A percentile compares a stretch with the other conserved stretches of the same genome.
Conservation (phyloP, 2,113 vertebrate species). For the Elgaria multicarinata region DNA sequence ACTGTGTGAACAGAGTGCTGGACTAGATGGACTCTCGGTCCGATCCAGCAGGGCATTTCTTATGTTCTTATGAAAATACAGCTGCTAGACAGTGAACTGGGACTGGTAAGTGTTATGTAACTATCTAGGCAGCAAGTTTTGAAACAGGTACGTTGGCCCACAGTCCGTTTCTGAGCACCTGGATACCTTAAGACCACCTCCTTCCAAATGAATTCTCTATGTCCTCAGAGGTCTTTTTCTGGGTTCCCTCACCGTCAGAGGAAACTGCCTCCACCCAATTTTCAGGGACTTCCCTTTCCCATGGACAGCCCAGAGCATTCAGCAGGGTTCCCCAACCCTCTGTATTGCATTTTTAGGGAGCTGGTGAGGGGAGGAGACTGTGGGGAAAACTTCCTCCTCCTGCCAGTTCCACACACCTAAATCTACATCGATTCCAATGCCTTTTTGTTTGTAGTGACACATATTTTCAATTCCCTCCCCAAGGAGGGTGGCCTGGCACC, state of each 20-base stretch:
- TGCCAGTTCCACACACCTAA: not conserved
- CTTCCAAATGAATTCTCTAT: not conserved
- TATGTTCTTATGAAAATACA: not conserved
- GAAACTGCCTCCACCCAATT: not conserved
- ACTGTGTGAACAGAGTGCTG: too few relatives aligned
- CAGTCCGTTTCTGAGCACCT: not conserved
- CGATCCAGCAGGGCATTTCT: too few relatives aligned
- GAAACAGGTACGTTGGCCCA: not conserved
- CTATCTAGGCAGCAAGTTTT: not conserved
- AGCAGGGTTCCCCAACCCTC: not conserved
- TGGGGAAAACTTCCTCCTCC: too few relatives aligned
- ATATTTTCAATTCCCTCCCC: not conserved
- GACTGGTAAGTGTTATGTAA: not conserved
- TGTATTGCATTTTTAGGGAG: not conserved
- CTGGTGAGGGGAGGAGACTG: not conserved
- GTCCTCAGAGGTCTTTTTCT: not conserved
- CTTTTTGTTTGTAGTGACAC: not conserved
- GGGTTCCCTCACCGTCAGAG: not conserved
- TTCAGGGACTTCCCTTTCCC: not conserved
- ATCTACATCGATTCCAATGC: not conserved
- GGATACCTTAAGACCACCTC: not conserved
- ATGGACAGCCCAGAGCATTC: not conserved
- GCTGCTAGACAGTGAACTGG: not conserved
- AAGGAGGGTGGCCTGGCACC: not conserved
- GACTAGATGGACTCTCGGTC: too few relatives aligned